Evolutionary conservation across 2,888 invertebrate species (phyloP).

Genomic region (Caenorhabditis sp.): DNA sequence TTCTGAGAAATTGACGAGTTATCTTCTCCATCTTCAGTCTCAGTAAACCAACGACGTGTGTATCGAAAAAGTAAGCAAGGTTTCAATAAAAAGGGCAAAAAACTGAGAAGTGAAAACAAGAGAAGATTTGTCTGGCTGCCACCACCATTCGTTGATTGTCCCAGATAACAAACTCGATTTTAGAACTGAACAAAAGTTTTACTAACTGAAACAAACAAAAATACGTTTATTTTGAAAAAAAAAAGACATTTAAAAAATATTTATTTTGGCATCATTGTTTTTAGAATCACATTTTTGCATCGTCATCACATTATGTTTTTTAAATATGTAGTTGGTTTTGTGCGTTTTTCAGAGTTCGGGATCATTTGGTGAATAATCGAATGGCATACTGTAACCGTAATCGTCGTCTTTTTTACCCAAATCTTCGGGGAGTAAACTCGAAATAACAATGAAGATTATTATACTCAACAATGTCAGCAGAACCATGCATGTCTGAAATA

Average conservation of each 20-base stretch:
- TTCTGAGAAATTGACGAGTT: too few species aligned
- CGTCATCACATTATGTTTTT: not conserved
- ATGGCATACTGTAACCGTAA: not conserved
- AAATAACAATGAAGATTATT: not conserved
- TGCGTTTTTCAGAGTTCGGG: not conserved
- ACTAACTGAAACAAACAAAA: too few species aligned
- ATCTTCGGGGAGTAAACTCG: not conserved
- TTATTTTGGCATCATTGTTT: not conserved
- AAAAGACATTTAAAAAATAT: not conserved
- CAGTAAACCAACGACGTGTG: not conserved
- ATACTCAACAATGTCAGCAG: constrained; percentile 1
- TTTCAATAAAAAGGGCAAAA: not conserved
- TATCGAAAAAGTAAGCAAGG: not conserved
- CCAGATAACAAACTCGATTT: not conserved
- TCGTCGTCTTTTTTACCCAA: constrained; percentile 1
- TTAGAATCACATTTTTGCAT: not conserved
- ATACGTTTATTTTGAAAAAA: constrained; percentile 1
- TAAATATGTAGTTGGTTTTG: not conserved
- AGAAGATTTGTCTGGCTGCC: not conserved
- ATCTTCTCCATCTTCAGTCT: not conserved
- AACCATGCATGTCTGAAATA: constrained; percentile 3
- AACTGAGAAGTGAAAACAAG: not conserved
- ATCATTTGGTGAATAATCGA: not conserved
- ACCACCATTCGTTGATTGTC: not conserved
- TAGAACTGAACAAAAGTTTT: not conserved